A percentile compares a stretch with the other conserved stretches of the same genome.
These are phyloP conservation scores for Suillia variegata DNA, from an alignment of 2,888 invertebrate genomes.

Conservation along the genomic window DNA sequence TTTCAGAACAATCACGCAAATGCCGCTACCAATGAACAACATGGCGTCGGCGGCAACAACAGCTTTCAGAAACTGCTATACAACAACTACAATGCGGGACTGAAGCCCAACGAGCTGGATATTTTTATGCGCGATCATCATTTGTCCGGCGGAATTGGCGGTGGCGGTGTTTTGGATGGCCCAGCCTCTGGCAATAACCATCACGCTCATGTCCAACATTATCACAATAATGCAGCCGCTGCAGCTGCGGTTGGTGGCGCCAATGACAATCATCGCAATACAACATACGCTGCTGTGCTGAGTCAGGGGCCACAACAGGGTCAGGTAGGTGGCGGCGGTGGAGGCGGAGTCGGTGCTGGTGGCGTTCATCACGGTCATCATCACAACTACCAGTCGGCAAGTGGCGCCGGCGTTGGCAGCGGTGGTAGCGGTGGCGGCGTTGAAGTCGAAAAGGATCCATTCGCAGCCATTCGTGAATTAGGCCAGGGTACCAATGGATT, in stretches of 20 bases:
- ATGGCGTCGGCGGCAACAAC: conserved; percentile 32
- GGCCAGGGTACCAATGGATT: conserved; percentile 63
- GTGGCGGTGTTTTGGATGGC: conserved; percentile 9
- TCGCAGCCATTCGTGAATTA: conserved; percentile 62
- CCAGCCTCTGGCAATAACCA: background rate
- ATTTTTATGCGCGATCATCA: conserved; percentile 40
- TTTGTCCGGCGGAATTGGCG: conserved; percentile 18
- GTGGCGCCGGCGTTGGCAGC: conserved; percentile 12
- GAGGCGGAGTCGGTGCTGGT: conserved; percentile 18
- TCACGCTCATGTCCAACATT: background rate
- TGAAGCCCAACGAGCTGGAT: conserved; percentile 52
- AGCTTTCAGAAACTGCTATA: conserved; percentile 45
- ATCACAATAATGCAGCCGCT: background rate
- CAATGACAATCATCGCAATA: conserved; percentile 44
- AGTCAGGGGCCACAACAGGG: conserved; percentile 54
- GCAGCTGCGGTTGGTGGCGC: conserved; percentile 12
- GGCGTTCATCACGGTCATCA: background rate
- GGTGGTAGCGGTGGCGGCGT: conserved; percentile 11
- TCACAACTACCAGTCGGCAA: conserved; percentile 13
- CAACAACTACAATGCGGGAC: conserved; percentile 46
- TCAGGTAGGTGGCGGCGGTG: conserved; percentile 16
- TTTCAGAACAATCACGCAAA: conserved; percentile 47
- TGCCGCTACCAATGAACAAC: conserved; percentile 34
- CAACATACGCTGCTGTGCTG: conserved; percentile 61
- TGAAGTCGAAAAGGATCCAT: conserved; percentile 60